Evolutionary conservation across 2,113 vertebrate species (phyloP).

Genomic region (Tiliqua scincoides): DNA sequence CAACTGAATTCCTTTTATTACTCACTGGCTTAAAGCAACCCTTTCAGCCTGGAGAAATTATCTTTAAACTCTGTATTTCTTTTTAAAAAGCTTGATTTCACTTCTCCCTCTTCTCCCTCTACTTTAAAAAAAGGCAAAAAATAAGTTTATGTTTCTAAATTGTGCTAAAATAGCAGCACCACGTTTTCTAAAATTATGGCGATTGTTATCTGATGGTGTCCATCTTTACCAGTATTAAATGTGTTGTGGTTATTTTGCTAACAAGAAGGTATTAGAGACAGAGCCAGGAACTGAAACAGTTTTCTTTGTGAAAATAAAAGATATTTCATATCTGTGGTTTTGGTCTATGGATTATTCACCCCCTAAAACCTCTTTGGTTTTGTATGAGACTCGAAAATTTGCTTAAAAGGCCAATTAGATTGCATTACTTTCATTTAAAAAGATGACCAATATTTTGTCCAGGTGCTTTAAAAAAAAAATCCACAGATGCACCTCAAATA

Average conservation of each 20-base stretch:
- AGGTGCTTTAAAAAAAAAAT: rapidly evolving
- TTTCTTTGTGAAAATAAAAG: not conserved
- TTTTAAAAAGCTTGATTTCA: not conserved
- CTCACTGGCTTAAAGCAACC: conserved; percentile 22
- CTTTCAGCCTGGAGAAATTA: not conserved
- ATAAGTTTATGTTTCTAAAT: not conserved
- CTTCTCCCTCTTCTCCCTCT: too few species aligned
- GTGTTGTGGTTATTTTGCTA: not conserved
- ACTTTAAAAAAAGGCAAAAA: not conserved
- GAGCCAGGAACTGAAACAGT: too few species aligned
- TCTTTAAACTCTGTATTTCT: not conserved
- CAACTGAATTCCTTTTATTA: conserved; percentile 39
- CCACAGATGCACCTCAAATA: not conserved
- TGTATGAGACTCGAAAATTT: conserved; percentile 27
- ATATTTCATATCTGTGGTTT: not conserved
- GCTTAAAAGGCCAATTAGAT: conserved; percentile 36
- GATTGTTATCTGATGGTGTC: not conserved
- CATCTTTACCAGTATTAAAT: not conserved
- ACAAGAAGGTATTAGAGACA: not conserved
- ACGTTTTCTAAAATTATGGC: not conserved
- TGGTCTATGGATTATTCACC: not conserved
- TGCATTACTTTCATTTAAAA: not conserved
- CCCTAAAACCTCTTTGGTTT: not conserved
- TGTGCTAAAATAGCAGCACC: not conserved
- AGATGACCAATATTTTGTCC: conserved; percentile 36